Evolutionary conservation across 2,797 vertebrate genomes (phyloP).

Genomic region (Sphaeramia orbicularis): DNA sequence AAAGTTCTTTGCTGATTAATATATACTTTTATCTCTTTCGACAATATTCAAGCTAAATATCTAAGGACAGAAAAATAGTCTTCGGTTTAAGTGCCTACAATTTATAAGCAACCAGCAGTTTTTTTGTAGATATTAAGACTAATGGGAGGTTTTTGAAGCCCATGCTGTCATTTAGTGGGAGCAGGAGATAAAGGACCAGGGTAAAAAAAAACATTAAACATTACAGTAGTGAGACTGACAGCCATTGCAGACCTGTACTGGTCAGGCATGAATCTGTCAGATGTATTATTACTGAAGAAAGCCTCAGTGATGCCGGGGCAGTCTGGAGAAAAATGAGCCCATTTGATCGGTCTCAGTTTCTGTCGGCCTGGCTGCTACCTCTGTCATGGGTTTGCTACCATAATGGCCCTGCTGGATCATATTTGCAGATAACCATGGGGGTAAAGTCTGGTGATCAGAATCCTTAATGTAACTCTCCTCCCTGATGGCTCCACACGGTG

Average conservation of each 20-base stretch:
- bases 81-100: background rate
- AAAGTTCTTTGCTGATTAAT: background rate
- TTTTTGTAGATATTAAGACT: too few relatives aligned
- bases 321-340: slow-evolving; percentile 53
- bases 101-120: too few relatives aligned
- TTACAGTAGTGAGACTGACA: slow-evolving; percentile 9
- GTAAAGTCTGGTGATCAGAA: slow-evolving; percentile 71
- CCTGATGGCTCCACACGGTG: slow-evolving; percentile 54
- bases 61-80: background rate
- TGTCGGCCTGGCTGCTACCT: slow-evolving; percentile 43
- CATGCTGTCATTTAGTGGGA: background rate
- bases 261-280: slow-evolving; percentile 35
- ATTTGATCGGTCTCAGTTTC: slow-evolving; percentile 56
- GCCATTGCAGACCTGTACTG: slow-evolving; percentile 30
- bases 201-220: background rate
- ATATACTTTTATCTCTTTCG: background rate
- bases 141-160: too few relatives aligned
- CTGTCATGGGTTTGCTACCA: slow-evolving; percentile 35
- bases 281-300: slow-evolving; percentile 49
- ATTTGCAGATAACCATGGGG: slow-evolving; percentile 64
- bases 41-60: slow-evolving; percentile 1
- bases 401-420: slow-evolving; percentile 55
- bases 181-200: background rate
- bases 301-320: slow-evolving; percentile 21
- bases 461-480: slow-evolving; percentile 84